These are phyloP conservation scores for Camelus dromedarius DNA, from an alignment of 2,113 vertebrate genomes.

Conservation along the genomic window DNA sequence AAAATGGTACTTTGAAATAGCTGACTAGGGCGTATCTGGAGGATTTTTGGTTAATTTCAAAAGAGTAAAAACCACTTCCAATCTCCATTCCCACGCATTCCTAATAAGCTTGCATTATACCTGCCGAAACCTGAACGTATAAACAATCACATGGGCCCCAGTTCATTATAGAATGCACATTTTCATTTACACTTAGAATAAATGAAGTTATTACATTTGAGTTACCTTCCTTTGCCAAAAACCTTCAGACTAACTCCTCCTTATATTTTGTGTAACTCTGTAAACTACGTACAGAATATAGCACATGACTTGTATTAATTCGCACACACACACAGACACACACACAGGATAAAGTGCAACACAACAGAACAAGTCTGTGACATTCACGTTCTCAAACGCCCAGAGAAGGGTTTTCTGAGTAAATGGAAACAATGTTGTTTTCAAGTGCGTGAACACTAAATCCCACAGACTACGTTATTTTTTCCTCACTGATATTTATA, in stretches of 20 bases:
- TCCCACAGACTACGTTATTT: neutral
- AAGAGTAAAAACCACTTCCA: constrained; percentile 15
- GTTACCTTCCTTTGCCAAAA: constrained; percentile 29
- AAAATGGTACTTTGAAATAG: constrained; percentile 59
- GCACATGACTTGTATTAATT: constrained; percentile 84
- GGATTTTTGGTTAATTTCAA: constrained; percentile 59
- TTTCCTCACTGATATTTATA: constrained; percentile 38
- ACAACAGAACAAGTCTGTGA: constrained; percentile 85
- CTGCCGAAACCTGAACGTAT: neutral
- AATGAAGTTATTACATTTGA: constrained; percentile 57
- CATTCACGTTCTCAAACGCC: constrained; percentile 79
- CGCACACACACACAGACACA: constrained; percentile 80
- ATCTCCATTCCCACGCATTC: neutral
- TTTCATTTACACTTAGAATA: constrained; percentile 65
- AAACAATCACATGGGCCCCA: neutral
- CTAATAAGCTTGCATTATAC: constrained; percentile 20
- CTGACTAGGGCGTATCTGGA: neutral
- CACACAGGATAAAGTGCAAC: constrained; percentile 88
- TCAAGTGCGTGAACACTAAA: constrained; percentile 6
- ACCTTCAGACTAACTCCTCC: constrained; percentile 71
- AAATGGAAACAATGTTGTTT: constrained; percentile 62
- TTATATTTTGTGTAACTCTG: constrained; percentile 76
- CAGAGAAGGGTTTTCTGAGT: constrained; percentile 71
- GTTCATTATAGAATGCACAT: constrained; percentile 45
- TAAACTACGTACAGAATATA: constrained; percentile 79